Evolutionary conservation across 2,888 invertebrate genomes (phyloP).

Genomic region (Napeogenes inachia): DNA sequence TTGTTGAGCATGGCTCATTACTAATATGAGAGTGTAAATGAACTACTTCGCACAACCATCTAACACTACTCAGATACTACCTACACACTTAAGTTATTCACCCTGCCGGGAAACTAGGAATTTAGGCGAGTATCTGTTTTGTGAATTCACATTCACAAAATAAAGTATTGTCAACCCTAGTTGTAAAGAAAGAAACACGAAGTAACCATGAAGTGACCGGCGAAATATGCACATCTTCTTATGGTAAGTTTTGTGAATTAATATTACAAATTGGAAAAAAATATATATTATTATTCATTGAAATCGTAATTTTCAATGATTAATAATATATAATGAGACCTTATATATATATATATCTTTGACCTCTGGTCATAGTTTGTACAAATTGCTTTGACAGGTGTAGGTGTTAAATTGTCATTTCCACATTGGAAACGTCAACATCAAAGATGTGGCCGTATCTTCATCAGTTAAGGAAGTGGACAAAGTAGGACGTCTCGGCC

Average conservation of each 20-base stretch:
- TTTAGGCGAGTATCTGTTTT: not conserved
- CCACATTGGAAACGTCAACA: conserved; percentile 34
- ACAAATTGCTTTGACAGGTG: conserved; percentile 19
- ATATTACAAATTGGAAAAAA: too few species aligned
- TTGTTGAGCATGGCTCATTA: too few species aligned
- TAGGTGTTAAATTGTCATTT: conserved; percentile 35
- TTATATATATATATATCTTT: too few species aligned
- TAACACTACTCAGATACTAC: not conserved
- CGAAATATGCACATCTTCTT: too few species aligned
- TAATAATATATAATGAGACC: too few species aligned
- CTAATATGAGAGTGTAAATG: too few species aligned
- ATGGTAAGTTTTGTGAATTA: too few species aligned
- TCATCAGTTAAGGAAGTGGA: conserved; percentile 35
- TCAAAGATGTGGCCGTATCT: conserved; percentile 35
- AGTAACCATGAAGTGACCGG: not conserved
- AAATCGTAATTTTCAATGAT: too few species aligned
- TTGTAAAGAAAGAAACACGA: not conserved
- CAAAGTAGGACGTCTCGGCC: conserved; percentile 37
- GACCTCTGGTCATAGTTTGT: conserved; percentile 9
- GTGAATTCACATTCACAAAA: not conserved
- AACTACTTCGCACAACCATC: too few species aligned
- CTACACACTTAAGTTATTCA: not conserved
- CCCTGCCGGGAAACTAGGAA: conserved; percentile 4
- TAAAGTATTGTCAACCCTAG: not conserved
- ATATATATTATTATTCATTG: too few species aligned